A percentile compares a stretch with the other conserved stretches of the same genome.
Conservation (phyloP, 2,113 vertebrate species). For the Okapia johnstoni region DNA sequence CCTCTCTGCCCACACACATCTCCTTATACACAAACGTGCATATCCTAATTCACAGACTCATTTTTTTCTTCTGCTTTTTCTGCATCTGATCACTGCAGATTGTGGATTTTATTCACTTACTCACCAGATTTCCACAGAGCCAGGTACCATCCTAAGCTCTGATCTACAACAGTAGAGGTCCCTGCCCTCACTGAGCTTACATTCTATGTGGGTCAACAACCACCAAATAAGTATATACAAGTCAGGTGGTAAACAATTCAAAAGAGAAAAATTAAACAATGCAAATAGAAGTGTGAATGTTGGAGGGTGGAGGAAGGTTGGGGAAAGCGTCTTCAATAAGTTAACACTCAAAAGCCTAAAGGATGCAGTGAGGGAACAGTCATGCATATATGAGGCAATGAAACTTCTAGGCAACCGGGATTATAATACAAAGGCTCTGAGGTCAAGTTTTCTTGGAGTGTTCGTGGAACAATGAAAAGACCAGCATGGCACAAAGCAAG, state of each 20-base stretch:
- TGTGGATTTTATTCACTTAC: not conserved
- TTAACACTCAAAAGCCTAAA: not conserved
- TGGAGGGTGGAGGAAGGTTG: not conserved
- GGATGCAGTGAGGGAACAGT: not conserved
- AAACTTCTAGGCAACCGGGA: not conserved
- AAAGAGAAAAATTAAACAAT: not conserved
- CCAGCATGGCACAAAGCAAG: not conserved
- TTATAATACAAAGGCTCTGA: not conserved
- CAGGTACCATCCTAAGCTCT: not conserved
- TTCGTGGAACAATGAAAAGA: not conserved
- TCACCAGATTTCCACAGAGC: not conserved
- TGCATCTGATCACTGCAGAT: not conserved
- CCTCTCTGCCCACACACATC: accelerated
- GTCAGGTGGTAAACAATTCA: not conserved
- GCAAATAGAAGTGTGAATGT: not conserved
- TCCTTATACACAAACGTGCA: not conserved
- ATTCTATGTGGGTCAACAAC: not conserved
- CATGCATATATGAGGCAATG: not conserved
- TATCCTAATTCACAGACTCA: not conserved
- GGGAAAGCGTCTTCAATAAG: not conserved
- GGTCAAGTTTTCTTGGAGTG: not conserved
- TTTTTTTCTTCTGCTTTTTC: not conserved
- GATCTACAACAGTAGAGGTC: not conserved
- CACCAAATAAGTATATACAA: not conserved
- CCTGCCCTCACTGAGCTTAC: not conserved